Percentiles rank a stretch among this genome's conserved stretches.
Conservation (phyloP, 2,113 vertebrate genomes). For the Pristiophorus japonicus region DNA sequence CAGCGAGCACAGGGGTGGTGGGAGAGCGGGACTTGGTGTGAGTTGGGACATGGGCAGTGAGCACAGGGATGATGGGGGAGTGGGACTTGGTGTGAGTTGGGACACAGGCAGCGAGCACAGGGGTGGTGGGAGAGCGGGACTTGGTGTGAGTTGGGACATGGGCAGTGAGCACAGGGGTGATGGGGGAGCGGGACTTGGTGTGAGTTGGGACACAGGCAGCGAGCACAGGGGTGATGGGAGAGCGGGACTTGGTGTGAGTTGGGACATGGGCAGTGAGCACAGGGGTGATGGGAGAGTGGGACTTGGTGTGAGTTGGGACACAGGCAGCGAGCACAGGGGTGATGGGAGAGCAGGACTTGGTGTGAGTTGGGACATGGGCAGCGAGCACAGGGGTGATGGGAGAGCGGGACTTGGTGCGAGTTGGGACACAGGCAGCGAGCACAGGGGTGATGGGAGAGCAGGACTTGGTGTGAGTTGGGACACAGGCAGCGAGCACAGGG, state of each 20-base stretch:
- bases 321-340: no score
- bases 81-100: background rate
- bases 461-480: background rate
- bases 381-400: no score
- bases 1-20: no score
- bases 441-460: background rate
- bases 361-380: background rate
- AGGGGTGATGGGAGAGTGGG: background rate
- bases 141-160: background rate
- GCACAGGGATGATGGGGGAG: background rate
- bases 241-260: background rate
- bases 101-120: background rate
- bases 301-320: background rate
- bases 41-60: background rate
- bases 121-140: background rate
- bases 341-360: background rate
- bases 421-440: background rate
- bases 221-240: no score
- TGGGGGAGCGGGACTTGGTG: background rate
- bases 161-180: no score
- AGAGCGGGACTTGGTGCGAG: background rate
- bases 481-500: no score
- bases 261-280: background rate
- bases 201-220: background rate
- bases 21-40: background rate